A percentile compares a stretch with the other conserved stretches of the same genome.
Conservation (phyloP, 53 echinoderm and acorn worm species). For the Actinopyga echinites region DNA sequence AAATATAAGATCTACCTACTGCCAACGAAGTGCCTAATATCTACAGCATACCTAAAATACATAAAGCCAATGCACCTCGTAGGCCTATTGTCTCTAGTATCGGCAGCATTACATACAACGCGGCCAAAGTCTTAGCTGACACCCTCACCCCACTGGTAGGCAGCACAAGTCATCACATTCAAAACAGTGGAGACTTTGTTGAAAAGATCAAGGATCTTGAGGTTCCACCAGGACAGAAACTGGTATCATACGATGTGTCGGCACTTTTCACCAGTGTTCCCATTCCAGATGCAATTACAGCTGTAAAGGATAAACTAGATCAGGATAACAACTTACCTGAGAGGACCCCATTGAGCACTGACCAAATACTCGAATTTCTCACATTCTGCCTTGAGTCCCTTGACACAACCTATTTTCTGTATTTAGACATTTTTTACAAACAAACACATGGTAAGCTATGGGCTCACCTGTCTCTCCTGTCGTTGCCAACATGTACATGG, state of each 20-base stretch:
- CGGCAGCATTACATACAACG: slow-evolving; percentile 53
- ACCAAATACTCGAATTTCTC: slow-evolving; percentile 20
- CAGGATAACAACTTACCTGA: background rate
- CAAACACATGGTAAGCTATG: slow-evolving; percentile 17
- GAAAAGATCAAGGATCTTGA: slow-evolving; percentile 37
- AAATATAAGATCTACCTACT: background rate
- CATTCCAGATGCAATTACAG: slow-evolving; percentile 26
- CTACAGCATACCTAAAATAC: slow-evolving; percentile 49
- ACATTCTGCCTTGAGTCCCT: slow-evolving; percentile 3
- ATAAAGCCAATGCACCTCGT: slow-evolving; percentile 48
- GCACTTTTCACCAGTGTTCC: slow-evolving; percentile 59
- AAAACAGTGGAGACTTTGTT: slow-evolving; percentile 45
- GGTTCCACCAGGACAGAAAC: slow-evolving; percentile 18
- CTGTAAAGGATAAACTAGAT: slow-evolving; percentile 16
- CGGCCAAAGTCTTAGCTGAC: slow-evolving; percentile 48
- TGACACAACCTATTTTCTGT: slow-evolving; percentile 15
- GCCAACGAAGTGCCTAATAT: slow-evolving; percentile 37
- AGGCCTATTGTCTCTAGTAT: slow-evolving; percentile 53
- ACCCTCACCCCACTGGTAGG: slow-evolving; percentile 52
- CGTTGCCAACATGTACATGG: slow-evolving; percentile 29
- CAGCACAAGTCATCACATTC: slow-evolving; percentile 37
- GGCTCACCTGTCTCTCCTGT: slow-evolving; percentile 21
- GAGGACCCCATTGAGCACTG: background rate
- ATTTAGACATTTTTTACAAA: background rate
- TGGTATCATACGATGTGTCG: slow-evolving; percentile 47